Base-by-base conservation (phyloP, 2,888 invertebrate species). In the Ormyrus nitidulus region DNA sequence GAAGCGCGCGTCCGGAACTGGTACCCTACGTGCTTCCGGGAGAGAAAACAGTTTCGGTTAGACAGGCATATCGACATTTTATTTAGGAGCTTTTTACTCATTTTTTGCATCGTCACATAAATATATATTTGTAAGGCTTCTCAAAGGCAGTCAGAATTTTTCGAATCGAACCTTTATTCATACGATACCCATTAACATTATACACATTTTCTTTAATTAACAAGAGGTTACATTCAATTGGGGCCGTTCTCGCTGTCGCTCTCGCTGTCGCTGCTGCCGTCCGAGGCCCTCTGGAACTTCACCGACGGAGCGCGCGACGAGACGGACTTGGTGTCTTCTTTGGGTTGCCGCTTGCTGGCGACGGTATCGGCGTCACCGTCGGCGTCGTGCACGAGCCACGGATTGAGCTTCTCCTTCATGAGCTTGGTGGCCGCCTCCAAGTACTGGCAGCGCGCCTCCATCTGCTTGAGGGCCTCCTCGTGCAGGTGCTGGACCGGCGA, bases 1-100 rank as follows among this genome's bases (percentile, higher is more conserved):
- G 91, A 94, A 99, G 86, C 99, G 93, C 75, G 94, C 94, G 91
- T 99, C 99, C 3, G 99, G 99, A 7, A 99, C 99, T 49, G 99
- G 98, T 87, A 99, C 99, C 89, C 99, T 95, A 95, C 97, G 95
- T 97, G 93, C 92, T 89, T 87, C 34, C 78, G 88, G 88, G 88
- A 85, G 89, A 89, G 34, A 89, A 80, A 89, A 80, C 86, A 86
- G 66, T 66, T 71, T 70, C 76, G 34, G 84, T 87, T 85, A 87
- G 85, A 83, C 81, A 80, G 34, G 4, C 2, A 34, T 3, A 4
- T 34, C 1, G 34, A 34, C 34, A 34, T 34, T 34, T 34, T 4
- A 34, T 4, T 34, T 4, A 1, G 19, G 34, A 34, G 4, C 1
- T 4, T 34, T 34, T 34, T 3, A 3, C 34, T 34, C 34, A 34